phyloP scores from a whole-genome alignment of 2,888 invertebrate species.

The Xestia c-nigrum region DNA sequence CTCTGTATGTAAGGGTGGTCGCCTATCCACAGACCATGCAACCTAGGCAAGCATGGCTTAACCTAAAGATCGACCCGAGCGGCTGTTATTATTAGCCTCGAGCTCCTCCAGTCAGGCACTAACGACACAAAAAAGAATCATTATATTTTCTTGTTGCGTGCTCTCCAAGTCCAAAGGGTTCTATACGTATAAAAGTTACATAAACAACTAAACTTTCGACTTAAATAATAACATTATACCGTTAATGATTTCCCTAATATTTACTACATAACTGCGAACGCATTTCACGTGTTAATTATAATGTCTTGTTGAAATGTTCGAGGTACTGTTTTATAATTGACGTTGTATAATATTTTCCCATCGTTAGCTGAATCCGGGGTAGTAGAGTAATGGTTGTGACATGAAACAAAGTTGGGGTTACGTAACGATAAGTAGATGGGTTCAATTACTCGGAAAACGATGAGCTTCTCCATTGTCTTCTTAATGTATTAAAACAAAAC shows the following conservation, averaged over 20 bases:
- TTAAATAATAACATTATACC: constrained; percentile 16
- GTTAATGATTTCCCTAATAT: constrained; percentile 56
- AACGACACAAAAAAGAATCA: too few relatives aligned
- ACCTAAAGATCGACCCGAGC: too few relatives aligned
- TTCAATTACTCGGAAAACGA: background rate
- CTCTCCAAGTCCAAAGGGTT: background rate
- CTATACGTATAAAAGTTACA: constrained; percentile 9
- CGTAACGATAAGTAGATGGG: constrained; percentile 4
- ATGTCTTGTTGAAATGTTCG: constrained; percentile 28
- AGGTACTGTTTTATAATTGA: constrained; percentile 38
- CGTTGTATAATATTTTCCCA: constrained; percentile 52
- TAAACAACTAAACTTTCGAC: constrained; percentile 25
- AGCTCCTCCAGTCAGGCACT: too few relatives aligned
- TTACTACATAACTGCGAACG: constrained; percentile 20
- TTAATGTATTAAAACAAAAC: background rate
- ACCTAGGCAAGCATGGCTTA: too few relatives aligned
- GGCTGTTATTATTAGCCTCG: too few relatives aligned
- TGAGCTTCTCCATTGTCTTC: background rate
- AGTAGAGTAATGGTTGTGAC: constrained; percentile 42
- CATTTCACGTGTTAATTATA: constrained; percentile 24
- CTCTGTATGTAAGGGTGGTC: too few relatives aligned
- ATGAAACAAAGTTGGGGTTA: constrained; percentile 15
- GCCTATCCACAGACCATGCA: too few relatives aligned
- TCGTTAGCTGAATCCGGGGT: constrained; percentile 38
- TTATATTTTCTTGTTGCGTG: background rate